phyloP scores from a whole-genome alignment of 1,140 invertebrate genomes.

The Drosophila takahashii region DNA sequence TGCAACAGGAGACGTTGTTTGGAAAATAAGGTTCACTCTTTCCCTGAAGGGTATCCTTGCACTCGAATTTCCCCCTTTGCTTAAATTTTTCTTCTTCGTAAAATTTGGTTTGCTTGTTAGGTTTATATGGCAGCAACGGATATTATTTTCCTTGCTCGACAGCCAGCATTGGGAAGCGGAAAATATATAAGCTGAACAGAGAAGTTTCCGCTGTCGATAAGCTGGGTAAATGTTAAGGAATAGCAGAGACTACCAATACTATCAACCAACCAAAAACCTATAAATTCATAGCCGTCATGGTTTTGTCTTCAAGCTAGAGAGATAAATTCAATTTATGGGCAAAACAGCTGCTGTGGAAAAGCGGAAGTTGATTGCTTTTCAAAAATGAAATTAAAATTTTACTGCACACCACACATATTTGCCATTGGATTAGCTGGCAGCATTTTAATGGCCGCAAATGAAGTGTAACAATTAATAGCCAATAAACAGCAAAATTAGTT shows the following conservation, averaged over 20 bases:
- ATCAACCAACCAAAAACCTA: not conserved
- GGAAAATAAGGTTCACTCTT: conserved; percentile 2
- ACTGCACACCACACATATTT: conserved; percentile 5
- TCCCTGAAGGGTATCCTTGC: conserved; percentile 15
- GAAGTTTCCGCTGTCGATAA: conserved; percentile 35
- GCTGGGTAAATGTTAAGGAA: not conserved
- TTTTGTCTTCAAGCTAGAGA: conserved; percentile 17
- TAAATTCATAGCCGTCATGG: conserved; percentile 15
- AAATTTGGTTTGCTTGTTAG: conserved; percentile 51
- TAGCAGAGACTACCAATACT: not conserved
- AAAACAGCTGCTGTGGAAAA: conserved; percentile 15
- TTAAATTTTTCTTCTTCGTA: conserved; percentile 9
- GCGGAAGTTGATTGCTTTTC: conserved; percentile 29
- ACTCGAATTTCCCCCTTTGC: conserved; percentile 20
- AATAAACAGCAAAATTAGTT: conserved; percentile 27
- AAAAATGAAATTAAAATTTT: conserved; percentile 32
- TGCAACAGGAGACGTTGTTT: conserved; percentile 34
- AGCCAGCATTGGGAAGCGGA: conserved; percentile 15
- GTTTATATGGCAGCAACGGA: conserved; percentile 32
- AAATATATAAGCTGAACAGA: conserved; percentile 11
- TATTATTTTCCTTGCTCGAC: conserved; percentile 56
- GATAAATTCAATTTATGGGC: conserved; percentile 12
- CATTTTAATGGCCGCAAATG: conserved; percentile 13
- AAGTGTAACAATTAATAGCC: conserved; percentile 25
- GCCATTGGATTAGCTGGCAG: conserved; percentile 1